Conservation (phyloP, 2,888 invertebrate genomes). For the Callosobruchus maculatus region DNA sequence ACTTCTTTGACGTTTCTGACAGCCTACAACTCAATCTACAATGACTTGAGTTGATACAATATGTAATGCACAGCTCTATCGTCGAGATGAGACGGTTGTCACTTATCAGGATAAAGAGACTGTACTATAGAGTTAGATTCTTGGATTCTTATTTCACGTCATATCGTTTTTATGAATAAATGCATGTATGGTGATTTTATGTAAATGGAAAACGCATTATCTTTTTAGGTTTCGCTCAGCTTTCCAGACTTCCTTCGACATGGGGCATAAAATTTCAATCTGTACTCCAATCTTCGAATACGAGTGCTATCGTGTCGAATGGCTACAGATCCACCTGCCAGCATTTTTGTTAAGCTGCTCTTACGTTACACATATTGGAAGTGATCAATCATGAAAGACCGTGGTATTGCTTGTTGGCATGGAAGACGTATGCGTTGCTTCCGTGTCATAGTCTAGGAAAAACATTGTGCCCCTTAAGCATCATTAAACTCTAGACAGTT, state of each 20-base stretch:
- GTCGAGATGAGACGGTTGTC: no score
- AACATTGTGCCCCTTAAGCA: no score
- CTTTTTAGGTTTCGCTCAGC: neutral
- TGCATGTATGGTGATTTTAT: neutral
- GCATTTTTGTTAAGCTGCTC: neutral
- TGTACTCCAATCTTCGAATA: neutral
- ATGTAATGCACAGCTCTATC: no score
- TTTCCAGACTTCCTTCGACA: neutral
- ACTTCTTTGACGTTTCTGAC: no score
- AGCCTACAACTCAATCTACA: no score
- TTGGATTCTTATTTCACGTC: neutral
- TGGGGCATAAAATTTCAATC: neutral
- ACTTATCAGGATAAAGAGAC: no score
- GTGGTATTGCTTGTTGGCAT: no score
- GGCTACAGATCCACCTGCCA: neutral
- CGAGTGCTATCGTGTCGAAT: neutral
- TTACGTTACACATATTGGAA: neutral
- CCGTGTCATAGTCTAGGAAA: no score
- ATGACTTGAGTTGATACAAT: no score
- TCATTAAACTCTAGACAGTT: no score
- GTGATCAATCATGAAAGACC: no score
- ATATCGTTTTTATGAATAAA: neutral
- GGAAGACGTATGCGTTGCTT: no score
- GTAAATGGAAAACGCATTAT: neutral
- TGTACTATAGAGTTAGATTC: neutral